Conservation (phyloP, 2,113 vertebrate genomes). For the Burhinus oedicnemus region DNA sequence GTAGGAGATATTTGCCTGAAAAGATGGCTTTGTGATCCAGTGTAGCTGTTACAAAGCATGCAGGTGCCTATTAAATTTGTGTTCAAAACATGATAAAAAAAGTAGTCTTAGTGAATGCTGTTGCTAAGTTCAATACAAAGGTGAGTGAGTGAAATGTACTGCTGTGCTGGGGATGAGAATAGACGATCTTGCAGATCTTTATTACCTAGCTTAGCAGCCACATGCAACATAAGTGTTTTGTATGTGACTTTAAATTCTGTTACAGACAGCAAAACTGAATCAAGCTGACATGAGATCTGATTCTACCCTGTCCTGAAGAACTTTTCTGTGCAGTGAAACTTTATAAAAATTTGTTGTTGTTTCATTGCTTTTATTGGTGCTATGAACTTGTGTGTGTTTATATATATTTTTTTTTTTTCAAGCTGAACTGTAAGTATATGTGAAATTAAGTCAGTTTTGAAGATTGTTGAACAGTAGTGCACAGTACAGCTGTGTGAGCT, state of each 20-base stretch:
- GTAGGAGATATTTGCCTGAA: neutral
- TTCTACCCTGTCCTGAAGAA: neutral
- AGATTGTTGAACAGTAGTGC: neutral
- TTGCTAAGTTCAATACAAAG: neutral
- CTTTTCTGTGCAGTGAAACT: neutral
- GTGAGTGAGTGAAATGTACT: neutral
- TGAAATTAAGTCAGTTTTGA: neutral
- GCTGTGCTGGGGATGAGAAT: neutral
- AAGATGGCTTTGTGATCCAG: neutral
- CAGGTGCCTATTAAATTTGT: neutral
- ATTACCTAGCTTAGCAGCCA: neutral
- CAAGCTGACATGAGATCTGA: neutral
- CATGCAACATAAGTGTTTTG: neutral
- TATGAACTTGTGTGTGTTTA: neutral
- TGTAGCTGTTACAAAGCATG: neutral
- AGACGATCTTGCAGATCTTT: neutral
- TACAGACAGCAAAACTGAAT: neutral
- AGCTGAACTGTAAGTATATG: neutral
- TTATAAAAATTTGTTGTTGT: neutral
- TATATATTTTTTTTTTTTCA: no score
- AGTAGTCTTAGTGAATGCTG: neutral
- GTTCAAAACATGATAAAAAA: neutral
- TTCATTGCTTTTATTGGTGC: neutral
- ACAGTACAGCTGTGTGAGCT: neutral
- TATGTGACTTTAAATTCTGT: neutral